Evolutionary conservation across 2,888 invertebrate genomes (phyloP).

Genomic region (Lottia scabra): DNA sequence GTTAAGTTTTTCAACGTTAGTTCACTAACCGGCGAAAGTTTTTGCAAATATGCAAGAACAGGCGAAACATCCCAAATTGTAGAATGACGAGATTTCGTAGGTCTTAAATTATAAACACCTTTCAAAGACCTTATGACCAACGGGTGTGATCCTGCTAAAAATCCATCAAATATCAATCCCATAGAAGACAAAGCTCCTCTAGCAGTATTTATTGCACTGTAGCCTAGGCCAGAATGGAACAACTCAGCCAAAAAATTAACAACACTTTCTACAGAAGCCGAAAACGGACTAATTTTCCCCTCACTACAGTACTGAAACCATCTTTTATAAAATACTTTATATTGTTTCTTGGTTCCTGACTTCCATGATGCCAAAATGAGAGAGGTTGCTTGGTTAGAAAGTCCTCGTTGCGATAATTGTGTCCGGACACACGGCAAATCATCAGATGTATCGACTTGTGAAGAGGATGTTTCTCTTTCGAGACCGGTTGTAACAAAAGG

Average conservation of each 20-base stretch:
- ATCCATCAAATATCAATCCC: not conserved
- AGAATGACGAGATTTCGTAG: not conserved
- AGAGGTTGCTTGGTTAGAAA: not conserved
- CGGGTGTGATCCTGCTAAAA: not conserved
- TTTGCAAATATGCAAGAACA: not conserved
- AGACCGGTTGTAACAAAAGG: too few species aligned
- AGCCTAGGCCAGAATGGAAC: not conserved
- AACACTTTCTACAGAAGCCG: not conserved
- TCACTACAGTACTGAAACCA: not conserved
- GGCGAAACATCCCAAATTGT: not conserved
- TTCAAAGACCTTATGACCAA: not conserved
- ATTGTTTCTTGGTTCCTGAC: constrained; percentile 3
- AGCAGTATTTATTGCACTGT: not conserved
- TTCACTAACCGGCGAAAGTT: not conserved
- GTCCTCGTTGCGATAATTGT: not conserved
- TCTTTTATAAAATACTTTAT: not conserved
- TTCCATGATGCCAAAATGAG: constrained; percentile 7
- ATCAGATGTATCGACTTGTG: not conserved
- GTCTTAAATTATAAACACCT: not conserved
- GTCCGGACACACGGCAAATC: not conserved
- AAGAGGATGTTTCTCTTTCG: not conserved
- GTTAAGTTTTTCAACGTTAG: not conserved
- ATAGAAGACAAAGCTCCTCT: not conserved
- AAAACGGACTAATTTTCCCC: not conserved
- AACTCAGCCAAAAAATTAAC: constrained; percentile 3